These are phyloP conservation scores for Paramisgurnus dabryanus DNA, from an alignment of 2,113 vertebrate genomes.

Conservation along the genomic window DNA sequence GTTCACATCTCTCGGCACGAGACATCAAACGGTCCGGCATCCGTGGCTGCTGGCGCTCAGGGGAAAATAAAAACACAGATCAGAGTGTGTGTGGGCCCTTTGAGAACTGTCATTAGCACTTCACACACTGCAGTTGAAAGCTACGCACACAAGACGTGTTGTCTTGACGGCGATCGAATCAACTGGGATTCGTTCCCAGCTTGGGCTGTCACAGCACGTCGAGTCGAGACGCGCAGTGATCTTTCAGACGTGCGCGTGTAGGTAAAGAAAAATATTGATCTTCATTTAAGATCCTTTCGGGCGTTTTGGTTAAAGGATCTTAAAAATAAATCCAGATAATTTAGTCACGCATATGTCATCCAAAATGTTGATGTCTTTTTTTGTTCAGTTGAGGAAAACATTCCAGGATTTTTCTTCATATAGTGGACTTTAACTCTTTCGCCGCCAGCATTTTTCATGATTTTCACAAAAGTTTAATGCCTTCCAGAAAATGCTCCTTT, in stretches of 20 bases:
- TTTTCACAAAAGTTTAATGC: no score
- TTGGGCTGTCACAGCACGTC: slow-evolving; percentile 50
- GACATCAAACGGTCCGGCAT: slow-evolving; percentile 56
- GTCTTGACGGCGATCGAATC: slow-evolving; percentile 50
- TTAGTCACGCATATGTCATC: no score
- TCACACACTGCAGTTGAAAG: slow-evolving; percentile 52
- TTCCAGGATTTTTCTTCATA: no score
- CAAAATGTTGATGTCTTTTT: no score
- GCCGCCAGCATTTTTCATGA: no score
- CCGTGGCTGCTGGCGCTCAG: slow-evolving; percentile 38
- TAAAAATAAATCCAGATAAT: no score
- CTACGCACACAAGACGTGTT: slow-evolving; percentile 45
- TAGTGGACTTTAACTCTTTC: no score
- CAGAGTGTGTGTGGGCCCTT: slow-evolving; percentile 55
- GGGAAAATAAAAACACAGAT: slow-evolving; percentile 54
- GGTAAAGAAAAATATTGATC: slow-evolving; percentile 54
- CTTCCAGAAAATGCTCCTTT: no score
- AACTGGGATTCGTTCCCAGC: slow-evolving; percentile 49
- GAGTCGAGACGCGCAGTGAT: slow-evolving; percentile 28
- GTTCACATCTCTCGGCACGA: slow-evolving; percentile 54
- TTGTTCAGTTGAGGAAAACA: no score
- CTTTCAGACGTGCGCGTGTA: slow-evolving; percentile 26
- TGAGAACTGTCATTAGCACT: slow-evolving; percentile 59
- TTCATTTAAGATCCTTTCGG: slow-evolving; percentile 13
- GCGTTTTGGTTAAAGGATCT: not conserved